A percentile compares a stretch with the other conserved stretches of the same genome.
Evolutionary conservation across 2,888 invertebrate species (phyloP).

Genomic region (Dasysyrphus albostriatus): DNA sequence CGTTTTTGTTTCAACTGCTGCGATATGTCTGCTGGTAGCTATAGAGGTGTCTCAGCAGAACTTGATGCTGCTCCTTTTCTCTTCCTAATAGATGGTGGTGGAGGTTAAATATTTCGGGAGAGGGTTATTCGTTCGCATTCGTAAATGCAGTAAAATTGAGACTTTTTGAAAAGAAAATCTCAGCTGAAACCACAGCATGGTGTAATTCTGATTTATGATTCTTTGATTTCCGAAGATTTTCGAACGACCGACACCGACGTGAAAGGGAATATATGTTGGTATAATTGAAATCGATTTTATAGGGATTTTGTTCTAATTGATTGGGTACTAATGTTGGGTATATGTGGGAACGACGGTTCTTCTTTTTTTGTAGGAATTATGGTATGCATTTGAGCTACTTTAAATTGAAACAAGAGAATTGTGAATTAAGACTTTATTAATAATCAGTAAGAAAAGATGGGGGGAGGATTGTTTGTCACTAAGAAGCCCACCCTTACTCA

Average conservation of each 20-base stretch:
- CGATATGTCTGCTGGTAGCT: not conserved
- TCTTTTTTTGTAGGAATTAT: not conserved
- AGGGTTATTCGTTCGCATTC: not conserved
- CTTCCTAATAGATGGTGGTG: not conserved
- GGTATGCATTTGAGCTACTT: not conserved
- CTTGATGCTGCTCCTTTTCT: not conserved
- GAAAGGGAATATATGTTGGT: constrained; percentile 3
- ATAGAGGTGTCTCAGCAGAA: not conserved
- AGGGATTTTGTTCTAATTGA: constrained; percentile 17
- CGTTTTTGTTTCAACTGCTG: not conserved
- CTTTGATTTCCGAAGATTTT: constrained; percentile 39
- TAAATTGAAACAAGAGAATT: not conserved
- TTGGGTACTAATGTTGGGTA: not conserved
- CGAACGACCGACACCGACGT: not conserved
- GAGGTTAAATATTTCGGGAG: constrained; percentile 6
- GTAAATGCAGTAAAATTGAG: not conserved
- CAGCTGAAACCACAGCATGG: constrained; percentile 46
- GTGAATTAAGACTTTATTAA: not conserved
- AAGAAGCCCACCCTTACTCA: no score
- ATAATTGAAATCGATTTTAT: constrained; percentile 27
- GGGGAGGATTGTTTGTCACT: not conserved
- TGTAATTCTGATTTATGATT: constrained; percentile 59
- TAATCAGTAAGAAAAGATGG: not conserved
- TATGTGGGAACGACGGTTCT: no score
- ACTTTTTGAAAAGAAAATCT: constrained; percentile 22